A percentile compares a stretch with the other conserved stretches of the same genome.
These are phyloP conservation scores for Lithophane leautieri DNA, from an alignment of 2,888 invertebrate species.

Conservation along the genomic window DNA sequence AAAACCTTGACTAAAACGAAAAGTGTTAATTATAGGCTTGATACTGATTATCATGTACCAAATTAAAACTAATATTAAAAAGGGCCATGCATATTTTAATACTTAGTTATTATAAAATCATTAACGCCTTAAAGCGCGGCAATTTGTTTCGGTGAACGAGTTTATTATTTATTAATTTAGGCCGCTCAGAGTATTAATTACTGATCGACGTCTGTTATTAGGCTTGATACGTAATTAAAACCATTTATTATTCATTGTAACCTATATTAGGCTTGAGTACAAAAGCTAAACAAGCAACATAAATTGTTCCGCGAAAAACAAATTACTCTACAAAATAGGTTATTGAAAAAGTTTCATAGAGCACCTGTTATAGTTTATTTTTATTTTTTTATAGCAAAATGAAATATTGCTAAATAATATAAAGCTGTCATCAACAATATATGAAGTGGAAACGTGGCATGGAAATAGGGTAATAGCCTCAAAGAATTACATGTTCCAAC, in stretches of 20 bases:
- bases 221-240: slow-evolving; percentile 45
- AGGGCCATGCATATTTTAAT: background rate
- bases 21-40: background rate
- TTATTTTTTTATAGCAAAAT: background rate
- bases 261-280: slow-evolving; percentile 42
- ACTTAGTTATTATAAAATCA: background rate
- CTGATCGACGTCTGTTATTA: slow-evolving; percentile 41
- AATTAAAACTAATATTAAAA: slow-evolving; percentile 4
- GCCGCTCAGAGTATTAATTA: slow-evolving; percentile 37
- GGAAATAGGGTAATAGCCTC: slow-evolving; percentile 17
- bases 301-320: slow-evolving; percentile 27
- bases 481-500: slow-evolving; percentile 40
- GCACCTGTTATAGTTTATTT: background rate
- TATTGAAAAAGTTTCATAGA: slow-evolving; percentile 21
- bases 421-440: slow-evolving; percentile 4
- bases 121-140: slow-evolving; percentile 9
- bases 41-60: slow-evolving; percentile 12
- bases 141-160: slow-evolving; percentile 8
- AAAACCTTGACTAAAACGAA: background rate
- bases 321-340: slow-evolving; percentile 12
- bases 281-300: slow-evolving; percentile 32
- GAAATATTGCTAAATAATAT: background rate
- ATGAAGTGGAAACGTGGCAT: slow-evolving; percentile 12
- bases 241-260: slow-evolving; percentile 53
- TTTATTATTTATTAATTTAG: slow-evolving; percentile 27